A percentile compares a stretch with the other conserved stretches of the same genome.
phyloP scores from a whole-genome alignment of 2,888 invertebrate species.

The Callinectes sapidus region DNA sequence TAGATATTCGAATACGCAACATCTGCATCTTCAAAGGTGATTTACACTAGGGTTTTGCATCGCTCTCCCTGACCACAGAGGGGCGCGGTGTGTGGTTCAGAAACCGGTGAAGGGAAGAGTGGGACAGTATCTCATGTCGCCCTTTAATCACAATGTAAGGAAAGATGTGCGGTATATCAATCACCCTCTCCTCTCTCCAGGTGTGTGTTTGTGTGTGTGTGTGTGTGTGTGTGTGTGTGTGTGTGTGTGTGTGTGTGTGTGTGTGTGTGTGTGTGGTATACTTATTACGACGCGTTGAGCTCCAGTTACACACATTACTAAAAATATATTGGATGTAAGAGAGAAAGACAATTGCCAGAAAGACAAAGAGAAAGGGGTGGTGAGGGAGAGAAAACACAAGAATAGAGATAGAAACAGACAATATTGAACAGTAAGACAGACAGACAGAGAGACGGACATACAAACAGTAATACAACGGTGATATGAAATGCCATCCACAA shows the following conservation, averaged over 20 bases:
- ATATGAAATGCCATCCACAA: neutral
- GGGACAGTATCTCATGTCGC: neutral
- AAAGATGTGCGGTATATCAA: neutral
- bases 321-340: neutral
- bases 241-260: neutral
- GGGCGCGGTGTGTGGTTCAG: neutral
- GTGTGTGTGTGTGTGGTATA: neutral
- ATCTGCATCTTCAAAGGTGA: neutral
- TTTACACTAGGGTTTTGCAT: neutral
- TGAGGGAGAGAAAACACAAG: neutral
- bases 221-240: conserved; percentile 15
- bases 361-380: neutral
- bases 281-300: neutral
- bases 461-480: neutral
- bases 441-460: neutral
- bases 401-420: neutral
- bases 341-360: neutral
- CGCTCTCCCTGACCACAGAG: neutral
- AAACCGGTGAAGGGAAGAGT: neutral
- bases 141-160: neutral
- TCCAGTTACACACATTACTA: neutral
- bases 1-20: neutral
- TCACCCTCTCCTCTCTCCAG: neutral
- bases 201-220: neutral
- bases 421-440: neutral